Base-by-base conservation (phyloP, 2,888 invertebrate species). In the Toxonevra muliebris region DNA sequence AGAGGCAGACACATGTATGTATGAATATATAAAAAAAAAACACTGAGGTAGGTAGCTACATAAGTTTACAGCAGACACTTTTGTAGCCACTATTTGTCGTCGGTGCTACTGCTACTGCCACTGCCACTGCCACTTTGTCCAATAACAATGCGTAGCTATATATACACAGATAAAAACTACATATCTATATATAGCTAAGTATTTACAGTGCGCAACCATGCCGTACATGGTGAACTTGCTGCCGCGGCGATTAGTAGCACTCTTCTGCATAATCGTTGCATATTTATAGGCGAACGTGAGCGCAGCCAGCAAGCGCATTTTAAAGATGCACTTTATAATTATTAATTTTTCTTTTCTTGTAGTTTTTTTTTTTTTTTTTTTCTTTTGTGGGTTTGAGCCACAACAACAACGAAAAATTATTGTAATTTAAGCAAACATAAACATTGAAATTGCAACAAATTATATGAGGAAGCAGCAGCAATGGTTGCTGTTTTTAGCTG, bases 381-480 rank as follows among this genome's bases (percentile, higher is more conserved):
- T 30, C 7, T 30, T 30, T 30, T 30, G 30, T 30, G 30, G 30
- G 30, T 7, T 30, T 30, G 2, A 30, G 30, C 30, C 2, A 30
- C 3, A 30, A 30, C 30, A 30, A 48, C 2, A 48, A 48, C 12
- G 8, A 48, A 9, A 12, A 43, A 43, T 17, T 8, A 43, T 43
- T 8, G 19, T 20, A 20, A 20, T 48, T 61, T 13, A 5, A 43
- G 40, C 19, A 61, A 61, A 61, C 53, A 61, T 61, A 61, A 61
- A 61, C 61, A 61, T 17, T 42, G 52, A 61, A 61, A 61, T 61
- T 61, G 61, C 61, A 61, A 61, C 61, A 61, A 61, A 61, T 61
- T 61, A 61, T 53, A 41, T 53, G 30, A 30, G 7, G 3, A 2
- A 30, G 3, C 7, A 30, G 30, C 30, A 30, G 30, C 30, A 30